A percentile compares a stretch with the other conserved stretches of the same genome.
Evolutionary conservation across 2,113 vertebrate genomes (phyloP).

Genomic region (Albula glossodonta): DNA sequence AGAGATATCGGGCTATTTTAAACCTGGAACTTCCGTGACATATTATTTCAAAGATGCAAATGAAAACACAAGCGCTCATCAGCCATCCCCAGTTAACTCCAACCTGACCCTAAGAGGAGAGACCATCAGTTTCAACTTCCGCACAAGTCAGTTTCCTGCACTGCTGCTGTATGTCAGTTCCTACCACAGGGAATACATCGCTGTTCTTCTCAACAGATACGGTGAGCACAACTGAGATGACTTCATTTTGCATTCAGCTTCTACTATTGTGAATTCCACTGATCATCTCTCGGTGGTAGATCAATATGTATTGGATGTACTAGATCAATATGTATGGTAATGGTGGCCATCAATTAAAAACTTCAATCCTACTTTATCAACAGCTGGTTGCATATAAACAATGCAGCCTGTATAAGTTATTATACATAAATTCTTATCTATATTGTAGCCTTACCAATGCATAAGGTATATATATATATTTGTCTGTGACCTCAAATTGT

Average conservation of each 20-base stretch:
- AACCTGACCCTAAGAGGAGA: slow-evolving; percentile 79
- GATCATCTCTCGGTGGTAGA: not conserved
- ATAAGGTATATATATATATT: too few species aligned
- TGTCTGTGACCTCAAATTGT: too few species aligned
- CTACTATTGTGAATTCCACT: not conserved
- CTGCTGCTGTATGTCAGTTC: slow-evolving; percentile 81
- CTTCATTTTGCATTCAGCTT: not conserved
- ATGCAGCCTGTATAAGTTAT: too few species aligned
- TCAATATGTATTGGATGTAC: not conserved
- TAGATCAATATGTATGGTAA: too few species aligned
- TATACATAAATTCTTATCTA: too few species aligned
- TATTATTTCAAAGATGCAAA: slow-evolving; percentile 83
- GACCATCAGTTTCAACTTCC: slow-evolving; percentile 79
- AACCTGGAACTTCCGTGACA: slow-evolving; percentile 73
- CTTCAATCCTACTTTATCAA: too few species aligned
- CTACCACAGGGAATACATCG: slow-evolving; percentile 83
- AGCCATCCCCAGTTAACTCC: slow-evolving; percentile 77
- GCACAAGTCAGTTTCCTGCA: slow-evolving; percentile 77
- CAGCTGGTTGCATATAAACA: too few species aligned
- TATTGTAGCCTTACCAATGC: too few species aligned
- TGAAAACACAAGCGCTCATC: slow-evolving; percentile 79
- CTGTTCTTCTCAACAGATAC: slow-evolving; percentile 79
- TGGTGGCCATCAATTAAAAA: too few species aligned
- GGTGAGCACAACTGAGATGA: slow-evolving; percentile 66
- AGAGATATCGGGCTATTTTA: slow-evolving; percentile 89